phyloP scores from a whole-genome alignment of 1,140 invertebrate genomes.

The Tigriopus japonicus region DNA sequence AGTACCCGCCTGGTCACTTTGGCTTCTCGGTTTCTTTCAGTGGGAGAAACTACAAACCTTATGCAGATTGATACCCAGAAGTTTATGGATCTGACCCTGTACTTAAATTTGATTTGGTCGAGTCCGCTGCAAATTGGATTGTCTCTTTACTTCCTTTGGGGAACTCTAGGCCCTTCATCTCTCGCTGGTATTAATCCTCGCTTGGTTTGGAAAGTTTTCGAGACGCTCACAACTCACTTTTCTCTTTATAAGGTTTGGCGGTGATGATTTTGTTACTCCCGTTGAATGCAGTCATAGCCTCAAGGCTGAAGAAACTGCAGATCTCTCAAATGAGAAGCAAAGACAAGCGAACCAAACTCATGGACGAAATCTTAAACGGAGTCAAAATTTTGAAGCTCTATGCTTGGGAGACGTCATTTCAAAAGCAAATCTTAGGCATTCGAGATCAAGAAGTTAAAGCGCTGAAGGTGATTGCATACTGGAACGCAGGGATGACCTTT shows the following conservation, averaged over 20 bases:
- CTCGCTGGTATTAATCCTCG: slow-evolving; percentile 40
- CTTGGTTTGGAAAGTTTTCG: background rate
- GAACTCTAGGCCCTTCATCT: slow-evolving; percentile 24
- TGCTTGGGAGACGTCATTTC: slow-evolving; percentile 20
- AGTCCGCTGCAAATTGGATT: slow-evolving; percentile 17
- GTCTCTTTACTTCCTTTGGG: slow-evolving; percentile 21
- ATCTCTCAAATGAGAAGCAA: slow-evolving; percentile 23
- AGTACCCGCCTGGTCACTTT: background rate
- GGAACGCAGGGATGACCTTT: slow-evolving; percentile 21
- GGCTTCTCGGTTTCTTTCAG: slow-evolving; percentile 4
- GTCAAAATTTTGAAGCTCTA: slow-evolving; percentile 23
- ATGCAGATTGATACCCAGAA: slow-evolving; percentile 22
- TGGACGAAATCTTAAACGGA: slow-evolving; percentile 26
- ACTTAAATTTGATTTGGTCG: slow-evolving; percentile 17
- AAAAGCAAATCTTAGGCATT: slow-evolving; percentile 19
- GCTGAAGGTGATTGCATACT: slow-evolving; percentile 22
- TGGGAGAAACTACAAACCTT: slow-evolving; percentile 24
- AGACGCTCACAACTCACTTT: background rate
- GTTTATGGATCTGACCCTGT: slow-evolving; percentile 16
- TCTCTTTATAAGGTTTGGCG: slow-evolving; percentile 28
- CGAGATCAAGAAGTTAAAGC: slow-evolving; percentile 19
- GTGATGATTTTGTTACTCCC: slow-evolving; percentile 24
- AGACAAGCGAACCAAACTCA: slow-evolving; percentile 25
- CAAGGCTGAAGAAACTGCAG: slow-evolving; percentile 31
- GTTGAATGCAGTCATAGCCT: slow-evolving; percentile 48